phyloP scores from a whole-genome alignment of 1,140 invertebrate species.

The Saccostrea echinata region DNA sequence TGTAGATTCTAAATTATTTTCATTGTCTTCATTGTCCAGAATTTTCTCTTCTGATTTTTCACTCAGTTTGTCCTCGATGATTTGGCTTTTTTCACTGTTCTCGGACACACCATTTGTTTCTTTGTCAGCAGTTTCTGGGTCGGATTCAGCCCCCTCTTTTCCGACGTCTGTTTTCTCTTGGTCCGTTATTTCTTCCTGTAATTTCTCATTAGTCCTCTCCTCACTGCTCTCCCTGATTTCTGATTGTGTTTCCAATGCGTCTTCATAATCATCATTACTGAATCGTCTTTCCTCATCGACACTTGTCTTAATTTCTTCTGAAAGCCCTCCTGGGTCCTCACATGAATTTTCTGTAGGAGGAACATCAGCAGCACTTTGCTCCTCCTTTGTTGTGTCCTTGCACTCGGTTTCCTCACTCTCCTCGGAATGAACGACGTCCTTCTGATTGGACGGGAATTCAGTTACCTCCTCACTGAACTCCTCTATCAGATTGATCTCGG shows the following conservation, averaged over 20 bases:
- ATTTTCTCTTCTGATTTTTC: slow-evolving; percentile 20
- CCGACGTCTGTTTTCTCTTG: slow-evolving; percentile 23
- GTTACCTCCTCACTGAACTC: slow-evolving; percentile 32
- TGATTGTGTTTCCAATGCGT: slow-evolving; percentile 31
- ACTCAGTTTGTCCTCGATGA: slow-evolving; percentile 18
- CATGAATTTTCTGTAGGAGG: slow-evolving; percentile 4
- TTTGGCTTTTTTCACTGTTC: slow-evolving; percentile 29
- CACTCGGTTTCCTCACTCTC: slow-evolving; percentile 18
- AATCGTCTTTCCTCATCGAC: neutral
- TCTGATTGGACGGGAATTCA: slow-evolving; percentile 5
- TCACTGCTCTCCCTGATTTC: slow-evolving; percentile 9
- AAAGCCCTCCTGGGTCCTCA: slow-evolving; percentile 29
- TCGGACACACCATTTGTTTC: neutral
- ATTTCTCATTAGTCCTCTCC: slow-evolving; percentile 5
- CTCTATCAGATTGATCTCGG: slow-evolving; percentile 23
- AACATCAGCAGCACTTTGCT: slow-evolving; percentile 9
- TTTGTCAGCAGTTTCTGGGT: slow-evolving; percentile 29
- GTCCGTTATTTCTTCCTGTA: slow-evolving; percentile 30
- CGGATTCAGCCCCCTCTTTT: slow-evolving; percentile 32
- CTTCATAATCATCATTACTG: slow-evolving; percentile 12
- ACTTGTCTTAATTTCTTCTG: neutral
- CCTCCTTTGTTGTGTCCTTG: slow-evolving; percentile 25
- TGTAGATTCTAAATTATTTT: slow-evolving; percentile 43
- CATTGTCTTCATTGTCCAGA: slow-evolving; percentile 28
- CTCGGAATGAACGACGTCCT: slow-evolving; percentile 15